phyloP scores from a whole-genome alignment of 2,888 invertebrate genomes.

The Tridacna gigas region DNA sequence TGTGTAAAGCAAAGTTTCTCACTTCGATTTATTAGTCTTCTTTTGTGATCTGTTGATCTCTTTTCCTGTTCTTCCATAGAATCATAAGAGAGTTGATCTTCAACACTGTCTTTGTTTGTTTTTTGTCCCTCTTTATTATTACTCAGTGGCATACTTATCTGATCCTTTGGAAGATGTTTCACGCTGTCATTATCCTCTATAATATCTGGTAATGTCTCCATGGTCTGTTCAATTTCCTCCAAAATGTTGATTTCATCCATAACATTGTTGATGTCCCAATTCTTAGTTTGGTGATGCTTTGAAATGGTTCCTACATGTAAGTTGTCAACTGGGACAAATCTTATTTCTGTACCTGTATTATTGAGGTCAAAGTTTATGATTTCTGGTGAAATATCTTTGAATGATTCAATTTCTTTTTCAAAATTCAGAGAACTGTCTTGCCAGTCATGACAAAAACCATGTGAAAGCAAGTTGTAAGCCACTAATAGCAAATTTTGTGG shows the following conservation, averaged over 20 bases:
- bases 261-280: not conserved
- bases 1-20: too few species aligned
- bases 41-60: too few species aligned
- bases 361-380: not conserved
- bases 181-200: slow-evolving; percentile 1
- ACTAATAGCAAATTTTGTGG: not conserved
- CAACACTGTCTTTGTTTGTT: too few species aligned
- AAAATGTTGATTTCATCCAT: not conserved
- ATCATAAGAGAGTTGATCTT: too few species aligned
- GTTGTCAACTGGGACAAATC: not conserved
- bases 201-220: slow-evolving; percentile 11
- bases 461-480: not conserved
- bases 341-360: not conserved
- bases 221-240: not conserved
- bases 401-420: not conserved
- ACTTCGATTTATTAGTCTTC: too few species aligned
- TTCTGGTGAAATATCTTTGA: not conserved
- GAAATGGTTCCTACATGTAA: not conserved
- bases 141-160: too few species aligned
- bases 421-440: not conserved
- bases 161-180: too few species aligned
- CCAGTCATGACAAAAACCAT: not conserved
- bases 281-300: too few species aligned
- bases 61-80: too few species aligned
- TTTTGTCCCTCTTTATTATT: too few species aligned